These are phyloP conservation scores for Drosophila pseudoobscura DNA, from an alignment of 1,140 invertebrate species.

Conservation along the genomic window DNA sequence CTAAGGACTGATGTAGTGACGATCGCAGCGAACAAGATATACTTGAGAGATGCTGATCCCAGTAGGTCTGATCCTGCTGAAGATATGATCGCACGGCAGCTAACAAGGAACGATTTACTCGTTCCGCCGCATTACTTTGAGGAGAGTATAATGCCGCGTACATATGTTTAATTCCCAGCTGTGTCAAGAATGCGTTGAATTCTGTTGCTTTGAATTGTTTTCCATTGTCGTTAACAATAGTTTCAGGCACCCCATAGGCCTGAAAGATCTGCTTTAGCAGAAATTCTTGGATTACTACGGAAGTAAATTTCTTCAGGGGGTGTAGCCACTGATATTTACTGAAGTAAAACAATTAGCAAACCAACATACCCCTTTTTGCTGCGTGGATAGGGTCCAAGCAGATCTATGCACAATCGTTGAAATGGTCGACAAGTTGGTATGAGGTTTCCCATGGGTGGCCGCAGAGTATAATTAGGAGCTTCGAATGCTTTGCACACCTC, in stretches of 20 bases:
- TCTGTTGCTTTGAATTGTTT: too few species aligned
- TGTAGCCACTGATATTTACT: not conserved
- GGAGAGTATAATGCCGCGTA: not conserved
- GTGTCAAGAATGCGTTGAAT: too few species aligned
- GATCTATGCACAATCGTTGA: too few species aligned
- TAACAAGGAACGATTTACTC: constrained; percentile 1
- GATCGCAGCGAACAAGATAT: too few species aligned
- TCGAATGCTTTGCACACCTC: too few species aligned
- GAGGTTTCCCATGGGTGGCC: too few species aligned
- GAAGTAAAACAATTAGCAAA: not conserved
- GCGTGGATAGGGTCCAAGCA: not conserved
- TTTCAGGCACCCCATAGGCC: not conserved
- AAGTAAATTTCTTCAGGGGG: not conserved
- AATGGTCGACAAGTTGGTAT: too few species aligned
- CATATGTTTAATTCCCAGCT: not conserved
- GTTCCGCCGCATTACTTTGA: not conserved
- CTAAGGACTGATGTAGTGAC: too few species aligned
- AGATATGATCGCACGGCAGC: too few species aligned
- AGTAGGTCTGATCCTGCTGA: too few species aligned
- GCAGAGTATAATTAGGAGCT: too few species aligned
- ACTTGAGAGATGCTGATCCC: too few species aligned
- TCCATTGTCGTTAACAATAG: constrained; percentile 1
- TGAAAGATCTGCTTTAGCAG: not conserved
- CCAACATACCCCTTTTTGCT: not conserved
- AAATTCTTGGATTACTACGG: not conserved